Evolutionary conservation across 2,888 invertebrate genomes (phyloP).

Genomic region (Sisyra terminalis): DNA sequence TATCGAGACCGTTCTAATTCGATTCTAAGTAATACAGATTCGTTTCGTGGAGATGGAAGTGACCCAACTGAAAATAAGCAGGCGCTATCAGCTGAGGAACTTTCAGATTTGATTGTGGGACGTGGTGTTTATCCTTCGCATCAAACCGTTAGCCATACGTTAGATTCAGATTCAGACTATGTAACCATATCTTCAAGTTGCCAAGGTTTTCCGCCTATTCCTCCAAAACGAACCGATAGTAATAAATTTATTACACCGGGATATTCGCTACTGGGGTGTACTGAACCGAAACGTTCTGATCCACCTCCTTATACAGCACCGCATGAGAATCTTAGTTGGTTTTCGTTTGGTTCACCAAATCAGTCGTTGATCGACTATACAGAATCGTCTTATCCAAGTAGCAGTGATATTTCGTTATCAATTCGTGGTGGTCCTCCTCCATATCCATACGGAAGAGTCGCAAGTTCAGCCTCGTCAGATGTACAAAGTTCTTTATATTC

Average conservation of each 20-base stretch:
- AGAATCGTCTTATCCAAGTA: slow-evolving; percentile 9
- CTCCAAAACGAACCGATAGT: slow-evolving; percentile 54
- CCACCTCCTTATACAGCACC: slow-evolving; percentile 54
- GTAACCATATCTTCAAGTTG: slow-evolving; percentile 50
- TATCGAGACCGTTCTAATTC: slow-evolving; percentile 60
- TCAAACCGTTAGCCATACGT: slow-evolving; percentile 67
- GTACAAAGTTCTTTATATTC: slow-evolving; percentile 26
- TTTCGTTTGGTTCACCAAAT: slow-evolving; percentile 21
- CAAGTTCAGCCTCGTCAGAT: slow-evolving; percentile 8
- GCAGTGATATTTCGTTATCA: slow-evolving; percentile 16
- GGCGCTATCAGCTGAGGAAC: slow-evolving; percentile 64
- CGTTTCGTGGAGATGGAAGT: slow-evolving; percentile 78
- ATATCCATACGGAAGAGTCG: slow-evolving; percentile 31
- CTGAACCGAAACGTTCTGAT: slow-evolving; percentile 26
- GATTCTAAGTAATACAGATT: slow-evolving; percentile 58
- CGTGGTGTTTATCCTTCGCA: slow-evolving; percentile 57
- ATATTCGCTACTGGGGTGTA: slow-evolving; percentile 30
- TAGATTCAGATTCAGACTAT: slow-evolving; percentile 82
- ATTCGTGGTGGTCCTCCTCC: slow-evolving; percentile 46
- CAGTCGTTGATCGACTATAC: slow-evolving; percentile 15
- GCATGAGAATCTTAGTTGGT: slow-evolving; percentile 28
- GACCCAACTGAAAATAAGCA: slow-evolving; percentile 69
- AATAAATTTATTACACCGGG: slow-evolving; percentile 27
- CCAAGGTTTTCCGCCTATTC: slow-evolving; percentile 38
- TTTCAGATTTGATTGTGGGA: slow-evolving; percentile 70